Percentiles rank a stretch among this genome's conserved stretches.
phyloP scores from a whole-genome alignment of 2,797 vertebrate species.

The Chlorospingus flavigularis region DNA sequence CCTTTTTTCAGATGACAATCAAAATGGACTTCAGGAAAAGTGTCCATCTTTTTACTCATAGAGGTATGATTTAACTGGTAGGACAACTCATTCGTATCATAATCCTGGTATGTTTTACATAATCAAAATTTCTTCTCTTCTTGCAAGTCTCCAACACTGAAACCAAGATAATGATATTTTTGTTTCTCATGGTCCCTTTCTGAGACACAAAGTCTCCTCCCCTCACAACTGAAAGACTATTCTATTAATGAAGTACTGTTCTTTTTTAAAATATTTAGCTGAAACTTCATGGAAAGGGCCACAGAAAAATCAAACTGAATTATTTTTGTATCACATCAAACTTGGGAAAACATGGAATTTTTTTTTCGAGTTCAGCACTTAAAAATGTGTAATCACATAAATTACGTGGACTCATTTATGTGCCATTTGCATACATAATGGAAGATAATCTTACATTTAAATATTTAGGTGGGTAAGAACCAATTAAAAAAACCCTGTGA shows the following conservation, averaged over 20 bases:
- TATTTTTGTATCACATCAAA: not conserved
- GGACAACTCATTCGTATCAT: rapidly evolving
- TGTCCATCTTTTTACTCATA: not conserved
- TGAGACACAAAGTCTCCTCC: not conserved
- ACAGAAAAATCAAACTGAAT: not conserved
- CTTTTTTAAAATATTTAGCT: not conserved
- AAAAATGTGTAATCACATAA: not conserved
- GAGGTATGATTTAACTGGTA: not conserved
- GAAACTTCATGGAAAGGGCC: not conserved
- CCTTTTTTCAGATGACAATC: not conserved
- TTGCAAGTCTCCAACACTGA: not conserved
- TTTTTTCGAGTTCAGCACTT: not conserved
- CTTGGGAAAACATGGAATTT: not conserved
- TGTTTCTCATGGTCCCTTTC: not conserved
- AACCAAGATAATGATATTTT: not conserved
- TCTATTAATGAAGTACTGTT: not conserved
- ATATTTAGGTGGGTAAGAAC: not conserved
- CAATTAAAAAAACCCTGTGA: rapidly evolving
- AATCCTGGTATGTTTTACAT: rapidly evolving
- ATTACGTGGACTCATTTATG: not conserved
- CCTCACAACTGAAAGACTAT: not conserved
- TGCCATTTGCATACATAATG: not conserved
- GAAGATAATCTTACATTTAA: not conserved
- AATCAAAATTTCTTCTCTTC: not conserved
- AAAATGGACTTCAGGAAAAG: not conserved